Base-by-base conservation (phyloP, 2,888 invertebrate species). In the Drosophila sordidapex region DNA sequence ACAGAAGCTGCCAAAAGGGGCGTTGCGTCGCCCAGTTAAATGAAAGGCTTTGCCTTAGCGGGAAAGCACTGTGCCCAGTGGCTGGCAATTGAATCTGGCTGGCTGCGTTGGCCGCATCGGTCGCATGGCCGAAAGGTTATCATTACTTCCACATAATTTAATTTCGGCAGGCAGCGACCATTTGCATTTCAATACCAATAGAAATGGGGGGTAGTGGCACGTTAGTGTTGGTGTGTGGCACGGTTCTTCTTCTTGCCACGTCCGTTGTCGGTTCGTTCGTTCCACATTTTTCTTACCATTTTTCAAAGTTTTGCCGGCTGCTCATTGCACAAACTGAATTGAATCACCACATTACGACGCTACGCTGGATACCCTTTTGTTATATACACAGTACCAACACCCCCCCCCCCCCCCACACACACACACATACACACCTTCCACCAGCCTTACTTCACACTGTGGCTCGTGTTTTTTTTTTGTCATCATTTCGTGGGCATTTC, bases 61-160 rank as follows among this genome's bases (percentile, higher is more conserved):
- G 25, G 40, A 1, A 18, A 27, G 36, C 7, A 36, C 31, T 36
- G 58, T 31, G 48, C 62, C 61, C 61, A 59, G 57, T 65, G 73
- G 64, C 68, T 77, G 81, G 79, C 82, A 79, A 81, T 81, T 73
- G 79, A 79, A 81, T 76, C 77, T 46, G 46, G 46, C 46, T 25
- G 25, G 25, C 46, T 56, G 58, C 81, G 81, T 66, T 76, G 77
- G 77, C 72, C 66, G 77, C 81, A 76, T 74, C 75, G 69, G 64
- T 64, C 60, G 79, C 79, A 68, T 70, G 59, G 59, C 86, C 77
- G 82, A 90, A 84, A 87, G 90, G 88, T 89, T 88, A 88, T 88
- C 88, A 88, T 88, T 88, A 88, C 90, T 88, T 88, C 90, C 88
- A 90, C 88, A 88, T 90, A 88, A 88, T 88, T 88, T 88, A 88